phyloP scores from a whole-genome alignment of 1,140 invertebrate genomes.

The Arion vulgaris region DNA sequence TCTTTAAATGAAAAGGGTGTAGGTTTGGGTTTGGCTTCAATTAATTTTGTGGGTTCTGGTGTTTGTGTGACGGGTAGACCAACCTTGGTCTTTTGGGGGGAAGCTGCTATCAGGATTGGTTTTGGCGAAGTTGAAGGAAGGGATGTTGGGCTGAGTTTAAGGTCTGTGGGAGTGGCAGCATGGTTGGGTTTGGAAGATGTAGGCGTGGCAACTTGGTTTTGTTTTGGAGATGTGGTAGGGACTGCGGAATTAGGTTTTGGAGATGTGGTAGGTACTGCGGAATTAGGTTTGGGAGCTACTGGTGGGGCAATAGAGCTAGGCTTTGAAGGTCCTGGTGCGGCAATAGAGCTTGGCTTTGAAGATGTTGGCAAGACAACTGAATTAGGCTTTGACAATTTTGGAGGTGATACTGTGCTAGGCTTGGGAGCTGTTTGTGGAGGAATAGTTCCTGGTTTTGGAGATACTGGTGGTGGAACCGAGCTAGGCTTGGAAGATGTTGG shows the following conservation, averaged over 20 bases:
- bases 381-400: neutral
- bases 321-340: neutral
- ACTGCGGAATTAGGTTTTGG: neutral
- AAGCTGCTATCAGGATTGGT: neutral
- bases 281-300: neutral
- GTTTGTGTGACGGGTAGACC: neutral
- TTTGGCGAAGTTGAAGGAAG: neutral
- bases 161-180: neutral
- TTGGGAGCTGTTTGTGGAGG: neutral
- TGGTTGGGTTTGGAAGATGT: neutral
- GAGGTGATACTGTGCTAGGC: neutral
- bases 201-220: neutral
- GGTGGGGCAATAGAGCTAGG: neutral
- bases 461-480: neutral
- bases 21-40: neutral
- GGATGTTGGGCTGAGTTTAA: neutral
- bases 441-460: neutral
- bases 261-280: neutral
- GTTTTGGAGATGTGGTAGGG: conserved; percentile 1
- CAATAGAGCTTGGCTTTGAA: neutral
- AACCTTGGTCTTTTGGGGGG: neutral
- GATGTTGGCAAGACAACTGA: neutral
- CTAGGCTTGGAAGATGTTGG: neutral
- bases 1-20: neutral
- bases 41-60: neutral